Base-by-base conservation (phyloP, 2,797 vertebrate genomes). In the Pithecia hirsuta region DNA sequence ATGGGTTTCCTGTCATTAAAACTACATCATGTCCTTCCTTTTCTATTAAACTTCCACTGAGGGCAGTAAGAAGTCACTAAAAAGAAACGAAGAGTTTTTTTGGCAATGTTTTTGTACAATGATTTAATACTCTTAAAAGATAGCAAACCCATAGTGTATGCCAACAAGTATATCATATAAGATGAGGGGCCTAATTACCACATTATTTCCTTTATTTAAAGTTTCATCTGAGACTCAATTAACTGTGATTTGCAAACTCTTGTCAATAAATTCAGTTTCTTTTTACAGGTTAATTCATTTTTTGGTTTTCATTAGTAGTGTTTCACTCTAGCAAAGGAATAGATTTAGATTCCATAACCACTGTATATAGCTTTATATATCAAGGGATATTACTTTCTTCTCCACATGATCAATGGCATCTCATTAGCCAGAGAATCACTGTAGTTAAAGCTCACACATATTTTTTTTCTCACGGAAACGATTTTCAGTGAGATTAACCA, bases 1-100 rank as follows among this genome's bases (percentile, higher is more conserved):
- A 96, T 98, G 98, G 98, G 99, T 98, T 99, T 99, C 99, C 99
- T 99, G 99, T 99, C 99, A 99, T 99, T 99, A 99, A 99, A 99
- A 98, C 99, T 98, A 98, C 98, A 99, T 99, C 99, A 99, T 99
- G 99, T 99, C 99, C 99, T 99, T 99, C 99, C 99, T 99, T 98
- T 99, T 99, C 99, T 99, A 99, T 99, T 99, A 99, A 99, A 99
- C 99, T 98, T 99, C 98, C 97, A 98, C 98, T 98, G 97, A 99
- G 98, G 98, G 99, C 99, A 99, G 98, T 98, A 98, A 99, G 99
- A 99, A 99, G 99, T 99, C 99, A 99, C 98, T 99, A 98, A 99
- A 99, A 99, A 98, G 99, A 99, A 99, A 99, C 99, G 99, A 99
- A 99, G 98, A 99, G 98, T 14, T 98, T 98, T 99, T 99, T 98